Conservation (phyloP, 2,113 vertebrate genomes). For the Planiliza haematocheilus region DNA sequence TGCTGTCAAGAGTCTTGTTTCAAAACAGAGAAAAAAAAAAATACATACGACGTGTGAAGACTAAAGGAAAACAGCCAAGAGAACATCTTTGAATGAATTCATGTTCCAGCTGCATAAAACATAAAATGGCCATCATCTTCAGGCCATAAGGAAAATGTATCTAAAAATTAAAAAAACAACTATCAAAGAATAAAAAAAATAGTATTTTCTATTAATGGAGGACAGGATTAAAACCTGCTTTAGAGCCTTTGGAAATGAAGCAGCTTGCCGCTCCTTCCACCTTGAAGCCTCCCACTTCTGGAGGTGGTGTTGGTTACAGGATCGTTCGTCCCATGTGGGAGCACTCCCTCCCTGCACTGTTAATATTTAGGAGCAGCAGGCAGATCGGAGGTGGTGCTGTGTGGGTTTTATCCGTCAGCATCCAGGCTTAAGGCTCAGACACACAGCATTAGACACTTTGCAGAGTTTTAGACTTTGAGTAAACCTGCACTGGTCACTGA, state of each 20-base stretch:
- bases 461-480: conserved; percentile 22
- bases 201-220: no score
- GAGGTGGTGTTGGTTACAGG: conserved; percentile 38
- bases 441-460: conserved; percentile 2
- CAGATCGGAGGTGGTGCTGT: conserved; percentile 46
- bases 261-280: not conserved
- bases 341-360: conserved; percentile 26
- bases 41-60: not conserved
- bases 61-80: not conserved
- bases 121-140: not conserved
- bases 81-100: conserved; percentile 11
- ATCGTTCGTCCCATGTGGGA: conserved; percentile 49
- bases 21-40: not conserved
- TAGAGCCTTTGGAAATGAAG: not conserved
- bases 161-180: conserved; percentile 7
- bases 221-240: conserved; percentile 14
- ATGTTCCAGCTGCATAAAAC: conserved; percentile 2
- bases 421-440: conserved; percentile 38
- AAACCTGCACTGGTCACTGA: conserved; percentile 7
- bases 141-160: conserved; percentile 15
- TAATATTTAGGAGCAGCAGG: conserved; percentile 40
- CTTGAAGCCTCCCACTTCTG: conserved; percentile 47
- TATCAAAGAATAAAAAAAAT: not conserved
- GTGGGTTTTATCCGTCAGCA: conserved; percentile 62
- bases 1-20: not conserved